Evolutionary conservation across 2,113 vertebrate species (phyloP).

Genomic region (Bagarius yarrelli): DNA sequence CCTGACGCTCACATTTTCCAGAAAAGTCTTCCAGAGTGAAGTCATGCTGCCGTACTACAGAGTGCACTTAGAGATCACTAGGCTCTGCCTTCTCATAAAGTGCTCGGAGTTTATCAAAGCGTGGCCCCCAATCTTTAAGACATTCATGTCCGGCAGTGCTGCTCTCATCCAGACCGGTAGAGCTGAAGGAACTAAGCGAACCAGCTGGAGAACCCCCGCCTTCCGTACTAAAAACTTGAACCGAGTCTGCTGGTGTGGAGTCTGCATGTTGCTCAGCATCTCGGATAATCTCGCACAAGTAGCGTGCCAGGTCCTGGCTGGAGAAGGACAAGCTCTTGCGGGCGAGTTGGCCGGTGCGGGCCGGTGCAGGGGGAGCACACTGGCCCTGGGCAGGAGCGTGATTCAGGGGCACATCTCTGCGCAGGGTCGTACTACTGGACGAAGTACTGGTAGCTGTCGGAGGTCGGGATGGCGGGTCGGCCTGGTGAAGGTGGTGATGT

Average conservation of each 20-base stretch:
- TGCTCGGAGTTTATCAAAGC: conserved; percentile 80
- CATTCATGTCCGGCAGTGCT: conserved; percentile 63
- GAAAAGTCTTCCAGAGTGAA: conserved; percentile 27
- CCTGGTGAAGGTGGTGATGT: conserved; percentile 51
- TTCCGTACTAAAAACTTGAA: conserved; percentile 79
- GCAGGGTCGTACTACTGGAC: conserved; percentile 58
- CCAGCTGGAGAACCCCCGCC: conserved; percentile 75
- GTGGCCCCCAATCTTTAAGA: conserved; percentile 79
- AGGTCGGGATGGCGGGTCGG: conserved; percentile 61
- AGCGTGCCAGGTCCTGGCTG: conserved; percentile 71
- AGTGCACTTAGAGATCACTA: conserved; percentile 68
- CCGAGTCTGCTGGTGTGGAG: conserved; percentile 71
- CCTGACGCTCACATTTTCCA: conserved; percentile 24
- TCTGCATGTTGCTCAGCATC: conserved; percentile 70
- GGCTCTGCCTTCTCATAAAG: conserved; percentile 74
- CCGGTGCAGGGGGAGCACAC: conserved; percentile 35
- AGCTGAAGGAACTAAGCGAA: conserved; percentile 80
- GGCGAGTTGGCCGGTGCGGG: conserved; percentile 55
- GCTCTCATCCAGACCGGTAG: conserved; percentile 66
- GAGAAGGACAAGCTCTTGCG: conserved; percentile 68
- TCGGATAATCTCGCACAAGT: conserved; percentile 73
- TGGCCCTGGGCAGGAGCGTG: conserved; percentile 67
- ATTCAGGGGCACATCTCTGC: conserved; percentile 70
- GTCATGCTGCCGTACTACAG: conserved; percentile 11
- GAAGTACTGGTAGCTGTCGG: conserved; percentile 50